Evolutionary conservation across 64 coral and sea anemone species (phyloP), one percentile per base, ranked within the genome.

Genomic region (Catalaphyllia jardinei): DNA sequence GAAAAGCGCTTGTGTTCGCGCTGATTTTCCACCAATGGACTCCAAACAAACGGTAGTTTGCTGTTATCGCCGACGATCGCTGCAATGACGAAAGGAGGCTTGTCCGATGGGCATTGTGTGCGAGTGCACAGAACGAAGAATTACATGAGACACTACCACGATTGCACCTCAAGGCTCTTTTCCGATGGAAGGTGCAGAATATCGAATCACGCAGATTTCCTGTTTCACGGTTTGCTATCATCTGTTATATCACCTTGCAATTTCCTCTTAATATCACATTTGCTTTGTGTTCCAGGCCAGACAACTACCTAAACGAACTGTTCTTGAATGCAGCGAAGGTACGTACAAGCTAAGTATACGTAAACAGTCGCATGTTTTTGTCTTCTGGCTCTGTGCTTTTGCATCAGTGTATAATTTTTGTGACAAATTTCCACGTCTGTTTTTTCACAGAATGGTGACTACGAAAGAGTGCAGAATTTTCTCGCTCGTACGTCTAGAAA

Each of bases 271-370:
- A 31, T 15, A 62, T 25, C 31, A 27, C n/a, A 30, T 16, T 49
- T 78, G 60, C 31, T 65, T 64, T 77, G 49, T 52, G 24, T 27
- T 61, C 24, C 20, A 96, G 95, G 74, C 67, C 76, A 18, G 93
- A 81, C 46, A 91, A 93, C n/a, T 90, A 96, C 30, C 60, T 96
- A 2, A 88, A 88, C 28, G 90, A 96, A 33, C 52, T 88, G 8
- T 96, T 96, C 31, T 74, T 96, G n/a, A 93, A 87, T 71, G 95
- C 95, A 20, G 95, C 92, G 10, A 96, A 93, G 78, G 95, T 96
- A 73, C 76, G 87, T 27, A 3, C 10, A 16, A 2, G 28, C 30
- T 10, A 30, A 29, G 12, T 22, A 51, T 17, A 64, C 3, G 12
- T 22, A 51, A n/a, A 64, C 3, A 22, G 19, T n/a, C 10, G 60